Evolutionary conservation across 1,140 invertebrate species (phyloP).

Genomic region (Acarapis woodi): DNA sequence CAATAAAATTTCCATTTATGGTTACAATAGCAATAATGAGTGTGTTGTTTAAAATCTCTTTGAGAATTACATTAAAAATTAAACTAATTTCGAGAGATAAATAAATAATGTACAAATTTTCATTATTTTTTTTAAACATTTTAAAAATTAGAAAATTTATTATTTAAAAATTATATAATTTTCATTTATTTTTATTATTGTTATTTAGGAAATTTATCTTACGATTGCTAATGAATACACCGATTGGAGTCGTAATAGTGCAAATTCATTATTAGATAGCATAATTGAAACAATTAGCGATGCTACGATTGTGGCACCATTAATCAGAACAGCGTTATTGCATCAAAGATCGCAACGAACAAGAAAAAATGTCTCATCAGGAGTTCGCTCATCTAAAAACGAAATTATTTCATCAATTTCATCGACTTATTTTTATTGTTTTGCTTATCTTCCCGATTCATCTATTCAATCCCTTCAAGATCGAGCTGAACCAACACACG

Average conservation of each 20-base stretch:
- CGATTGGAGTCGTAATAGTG: constrained; percentile 73
- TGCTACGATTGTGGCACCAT: constrained; percentile 65
- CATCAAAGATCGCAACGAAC: constrained; percentile 28
- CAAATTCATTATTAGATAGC: constrained; percentile 72
- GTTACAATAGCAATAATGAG: no score
- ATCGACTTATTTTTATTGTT: constrained; percentile 2
- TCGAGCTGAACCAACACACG: background rate
- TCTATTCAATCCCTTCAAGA: constrained; percentile 45
- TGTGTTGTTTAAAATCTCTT: no score
- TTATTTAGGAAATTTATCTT: constrained; percentile 83
- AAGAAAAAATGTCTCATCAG: no score
- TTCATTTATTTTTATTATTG: no score
- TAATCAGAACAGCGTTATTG: constrained; percentile 60
- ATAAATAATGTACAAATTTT: no score
- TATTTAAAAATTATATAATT: no score
- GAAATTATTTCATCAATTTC: background rate
- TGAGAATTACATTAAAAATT: no score
- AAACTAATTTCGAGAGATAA: no score
- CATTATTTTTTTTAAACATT: no score
- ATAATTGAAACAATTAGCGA: constrained; percentile 74
- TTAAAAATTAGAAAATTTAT: no score
- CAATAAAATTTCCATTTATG: no score
- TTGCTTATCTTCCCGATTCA: constrained; percentile 21
- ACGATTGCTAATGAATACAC: constrained; percentile 92
- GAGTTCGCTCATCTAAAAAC: background rate